Conservation (phyloP, 2,113 vertebrate genomes). For the Shinisaurus crocodilurus region DNA sequence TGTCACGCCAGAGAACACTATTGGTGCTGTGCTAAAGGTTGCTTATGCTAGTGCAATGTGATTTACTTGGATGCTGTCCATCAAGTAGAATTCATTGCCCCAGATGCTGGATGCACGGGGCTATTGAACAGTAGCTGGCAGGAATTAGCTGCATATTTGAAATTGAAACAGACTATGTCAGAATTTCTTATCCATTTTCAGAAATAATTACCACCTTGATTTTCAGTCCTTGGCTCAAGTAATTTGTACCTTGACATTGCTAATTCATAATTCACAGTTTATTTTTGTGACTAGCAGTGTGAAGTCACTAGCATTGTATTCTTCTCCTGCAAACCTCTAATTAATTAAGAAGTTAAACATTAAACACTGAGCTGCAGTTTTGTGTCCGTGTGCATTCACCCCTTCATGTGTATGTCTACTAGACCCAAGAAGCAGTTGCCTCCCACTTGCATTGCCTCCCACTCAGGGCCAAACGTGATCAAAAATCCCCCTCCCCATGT, state of each 20-base stretch:
- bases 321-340: background rate
- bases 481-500: background rate
- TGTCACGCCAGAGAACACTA: too few species aligned
- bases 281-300: background rate
- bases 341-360: background rate
- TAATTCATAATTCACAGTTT: background rate
- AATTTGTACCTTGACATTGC: background rate
- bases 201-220: background rate
- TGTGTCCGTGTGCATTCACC: background rate
- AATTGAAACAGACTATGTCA: background rate
- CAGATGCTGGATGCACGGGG: background rate
- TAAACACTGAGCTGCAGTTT: background rate
- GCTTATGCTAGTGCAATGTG: too few species aligned
- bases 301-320: background rate
- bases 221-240: background rate
- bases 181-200: background rate
- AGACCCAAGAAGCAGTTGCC: background rate
- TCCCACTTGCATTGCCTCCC: background rate
- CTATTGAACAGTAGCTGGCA: background rate
- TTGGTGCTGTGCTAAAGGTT: too few species aligned
- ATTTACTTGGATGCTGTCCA: too few species aligned
- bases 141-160: background rate
- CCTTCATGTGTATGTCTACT: background rate
- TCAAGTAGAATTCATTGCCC: background rate
- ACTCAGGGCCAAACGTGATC: background rate